These are phyloP conservation scores for Chorisops tibialis DNA, from an alignment of 2,888 invertebrate genomes.

Conservation along the genomic window DNA sequence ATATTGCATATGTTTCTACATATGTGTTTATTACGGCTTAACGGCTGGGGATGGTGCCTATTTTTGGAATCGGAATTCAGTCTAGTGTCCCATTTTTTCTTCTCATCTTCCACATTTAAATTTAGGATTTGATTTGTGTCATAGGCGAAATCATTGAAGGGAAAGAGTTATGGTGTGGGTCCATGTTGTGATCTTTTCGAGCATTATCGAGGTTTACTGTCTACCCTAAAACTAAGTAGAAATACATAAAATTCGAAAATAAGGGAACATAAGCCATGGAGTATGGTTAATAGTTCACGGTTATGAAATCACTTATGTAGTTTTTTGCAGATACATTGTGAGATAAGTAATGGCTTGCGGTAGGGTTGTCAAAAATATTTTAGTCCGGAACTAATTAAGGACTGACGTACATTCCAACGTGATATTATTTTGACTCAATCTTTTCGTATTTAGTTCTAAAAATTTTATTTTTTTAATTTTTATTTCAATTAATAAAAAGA, in stretches of 20 bases:
- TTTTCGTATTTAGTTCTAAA: too few relatives aligned
- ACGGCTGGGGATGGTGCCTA: slow-evolving; percentile 11
- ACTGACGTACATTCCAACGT: too few relatives aligned
- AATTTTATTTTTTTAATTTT: too few relatives aligned
- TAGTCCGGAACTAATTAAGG: background rate
- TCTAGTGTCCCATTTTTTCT: slow-evolving; percentile 14
- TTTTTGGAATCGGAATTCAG: slow-evolving; percentile 9
- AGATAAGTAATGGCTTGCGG: slow-evolving; percentile 1
- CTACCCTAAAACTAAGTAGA: background rate
- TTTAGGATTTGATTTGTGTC: background rate
- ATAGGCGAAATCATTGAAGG: background rate
- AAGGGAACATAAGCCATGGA: background rate
- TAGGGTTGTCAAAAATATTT: background rate
- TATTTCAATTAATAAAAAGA: too few relatives aligned
- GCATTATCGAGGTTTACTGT: background rate
- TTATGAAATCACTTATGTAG: too few relatives aligned
- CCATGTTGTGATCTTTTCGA: background rate
- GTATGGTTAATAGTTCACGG: background rate
- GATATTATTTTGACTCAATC: too few relatives aligned
- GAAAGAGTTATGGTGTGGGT: slow-evolving; percentile 13
- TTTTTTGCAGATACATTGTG: too few relatives aligned
- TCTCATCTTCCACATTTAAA: slow-evolving; percentile 1
- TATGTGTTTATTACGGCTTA: too few relatives aligned
- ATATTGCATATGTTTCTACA: background rate
- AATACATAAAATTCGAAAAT: background rate